Percentiles rank a stretch among this genome's conserved stretches.
Conservation (phyloP, 2,113 vertebrate species). For the Gobius niger region DNA sequence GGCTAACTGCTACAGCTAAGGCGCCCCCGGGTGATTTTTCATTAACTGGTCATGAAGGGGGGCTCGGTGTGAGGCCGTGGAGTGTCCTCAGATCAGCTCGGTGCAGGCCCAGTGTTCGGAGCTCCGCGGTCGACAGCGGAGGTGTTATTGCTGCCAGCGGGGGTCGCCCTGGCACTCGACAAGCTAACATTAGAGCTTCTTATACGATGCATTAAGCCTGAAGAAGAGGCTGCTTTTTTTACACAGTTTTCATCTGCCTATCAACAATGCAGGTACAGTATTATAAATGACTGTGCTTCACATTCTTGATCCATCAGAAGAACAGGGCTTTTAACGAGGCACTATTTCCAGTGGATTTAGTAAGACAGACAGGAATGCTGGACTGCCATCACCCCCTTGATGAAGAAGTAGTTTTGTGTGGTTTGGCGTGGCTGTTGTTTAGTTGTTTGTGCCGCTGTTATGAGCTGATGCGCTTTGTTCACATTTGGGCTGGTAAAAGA, state of each 20-base stretch:
- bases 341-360: too few relatives aligned
- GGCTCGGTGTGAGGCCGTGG: slow-evolving; percentile 46
- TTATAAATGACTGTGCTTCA: too few relatives aligned
- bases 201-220: neutral
- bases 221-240: neutral
- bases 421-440: too few relatives aligned
- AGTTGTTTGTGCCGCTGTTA: too few relatives aligned
- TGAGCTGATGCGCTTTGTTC: too few relatives aligned
- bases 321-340: too few relatives aligned
- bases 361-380: too few relatives aligned
- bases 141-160: neutral
- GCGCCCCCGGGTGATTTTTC: slow-evolving; percentile 61
- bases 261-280: neutral
- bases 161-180: neutral
- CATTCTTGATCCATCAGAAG: too few relatives aligned
- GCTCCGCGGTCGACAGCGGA: neutral
- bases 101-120: slow-evolving; percentile 1
- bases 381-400: too few relatives aligned
- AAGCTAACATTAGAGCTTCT: neutral
- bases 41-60: slow-evolving; percentile 66
- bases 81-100: slow-evolving; percentile 36
- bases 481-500: too few relatives aligned
- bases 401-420: too few relatives aligned
- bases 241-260: too few relatives aligned
- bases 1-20: slow-evolving; percentile 56